phyloP scores from a whole-genome alignment of 53 echinoderm and acorn worm species.

The Hippasteria phrygiana region DNA sequence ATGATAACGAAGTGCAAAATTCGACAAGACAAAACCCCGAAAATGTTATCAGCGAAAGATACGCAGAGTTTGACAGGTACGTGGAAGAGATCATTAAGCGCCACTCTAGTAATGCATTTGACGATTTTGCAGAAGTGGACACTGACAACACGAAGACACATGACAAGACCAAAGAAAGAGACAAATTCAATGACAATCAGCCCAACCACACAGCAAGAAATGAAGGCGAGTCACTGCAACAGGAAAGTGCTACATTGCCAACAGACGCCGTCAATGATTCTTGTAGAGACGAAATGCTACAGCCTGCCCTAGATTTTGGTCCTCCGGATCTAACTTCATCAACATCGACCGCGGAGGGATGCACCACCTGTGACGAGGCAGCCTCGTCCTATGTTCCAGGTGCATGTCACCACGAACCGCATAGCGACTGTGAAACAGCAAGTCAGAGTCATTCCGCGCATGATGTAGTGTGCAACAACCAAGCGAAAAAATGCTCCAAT shows the following conservation, averaged over 20 bases:
- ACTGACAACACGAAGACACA: neutral
- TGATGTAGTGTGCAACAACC: neutral
- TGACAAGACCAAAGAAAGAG: neutral
- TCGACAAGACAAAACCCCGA: neutral
- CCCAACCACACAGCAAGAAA: neutral
- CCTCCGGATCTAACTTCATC: slow-evolving; percentile 7
- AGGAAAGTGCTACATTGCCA: neutral
- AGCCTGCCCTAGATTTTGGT: neutral
- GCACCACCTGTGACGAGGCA: slow-evolving; percentile 13
- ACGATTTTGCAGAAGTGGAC: neutral
- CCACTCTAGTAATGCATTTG: neutral
- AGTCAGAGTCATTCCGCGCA: neutral
- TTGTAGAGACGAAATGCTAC: neutral
- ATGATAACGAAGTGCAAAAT: neutral
- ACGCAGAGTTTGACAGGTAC: slow-evolving; percentile 33
- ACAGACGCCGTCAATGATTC: neutral
- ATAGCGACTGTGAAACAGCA: neutral
- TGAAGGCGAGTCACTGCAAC: neutral
- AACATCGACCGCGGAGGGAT: slow-evolving; percentile 32
- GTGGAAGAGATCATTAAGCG: slow-evolving; percentile 42
- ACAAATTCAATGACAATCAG: neutral
- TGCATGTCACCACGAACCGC: neutral
- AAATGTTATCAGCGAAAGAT: neutral
- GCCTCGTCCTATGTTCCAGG: neutral
- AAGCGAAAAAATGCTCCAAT: neutral